Evolutionary conservation across 2,888 invertebrate genomes (phyloP).

Genomic region (Dermolepida albohirtum): DNA sequence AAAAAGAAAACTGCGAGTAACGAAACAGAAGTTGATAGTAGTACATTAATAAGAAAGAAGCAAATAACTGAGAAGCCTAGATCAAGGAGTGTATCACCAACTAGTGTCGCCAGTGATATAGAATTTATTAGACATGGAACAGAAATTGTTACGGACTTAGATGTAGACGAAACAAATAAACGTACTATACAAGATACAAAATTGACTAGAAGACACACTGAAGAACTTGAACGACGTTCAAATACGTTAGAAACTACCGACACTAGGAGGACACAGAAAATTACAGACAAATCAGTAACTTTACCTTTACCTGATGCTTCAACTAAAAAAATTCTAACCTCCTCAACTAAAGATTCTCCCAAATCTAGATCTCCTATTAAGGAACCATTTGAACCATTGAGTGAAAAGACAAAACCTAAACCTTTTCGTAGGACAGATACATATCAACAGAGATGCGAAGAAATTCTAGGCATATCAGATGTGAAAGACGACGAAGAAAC

Average conservation of each 20-base stretch:
- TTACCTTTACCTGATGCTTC: conserved; percentile 52
- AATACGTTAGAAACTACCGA: conserved; percentile 53
- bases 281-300: conserved; percentile 58
- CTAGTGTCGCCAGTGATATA: conserved; percentile 68
- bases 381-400: conserved; percentile 57
- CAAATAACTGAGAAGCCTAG: conserved; percentile 46
- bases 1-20: conserved; percentile 49
- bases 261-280: conserved; percentile 53
- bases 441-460: conserved; percentile 78
- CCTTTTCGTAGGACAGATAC: conserved; percentile 77
- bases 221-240: conserved; percentile 47
- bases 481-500: conserved; percentile 57
- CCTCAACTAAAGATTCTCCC: conserved; percentile 26
- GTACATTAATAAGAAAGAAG: conserved; percentile 53
- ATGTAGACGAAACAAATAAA: conserved; percentile 51
- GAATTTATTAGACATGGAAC: conserved; percentile 59
- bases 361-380: conserved; percentile 59
- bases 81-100: conserved; percentile 56
- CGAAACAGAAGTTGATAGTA: conserved; percentile 42
- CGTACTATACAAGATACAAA: conserved; percentile 2
- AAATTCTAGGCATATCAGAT: conserved; percentile 75
- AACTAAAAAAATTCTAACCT: conserved; percentile 10
- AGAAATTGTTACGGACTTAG: conserved; percentile 59
- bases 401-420: conserved; percentile 65
- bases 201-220: conserved; percentile 43